These are phyloP conservation scores for Notodonta ziczac DNA, from an alignment of 2,888 invertebrate genomes.

Conservation along the genomic window DNA sequence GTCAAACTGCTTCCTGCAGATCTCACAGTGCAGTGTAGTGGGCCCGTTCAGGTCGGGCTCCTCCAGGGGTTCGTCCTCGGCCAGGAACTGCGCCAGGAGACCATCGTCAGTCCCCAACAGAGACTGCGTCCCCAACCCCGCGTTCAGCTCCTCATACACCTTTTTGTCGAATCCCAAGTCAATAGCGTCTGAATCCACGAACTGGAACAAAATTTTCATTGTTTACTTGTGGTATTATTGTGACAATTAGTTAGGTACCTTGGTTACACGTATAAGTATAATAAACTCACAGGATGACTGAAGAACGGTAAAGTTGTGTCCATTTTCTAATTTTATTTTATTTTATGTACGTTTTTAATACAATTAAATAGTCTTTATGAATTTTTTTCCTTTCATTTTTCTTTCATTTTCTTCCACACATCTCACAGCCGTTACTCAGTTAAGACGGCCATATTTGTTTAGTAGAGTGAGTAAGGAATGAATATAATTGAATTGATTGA, in stretches of 20 bases:
- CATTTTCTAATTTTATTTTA: slow-evolving; percentile 46
- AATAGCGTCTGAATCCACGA: slow-evolving; percentile 63
- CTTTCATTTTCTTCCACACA: no score
- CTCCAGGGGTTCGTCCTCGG: slow-evolving; percentile 71
- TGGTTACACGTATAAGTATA: neutral
- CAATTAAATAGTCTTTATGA: neutral
- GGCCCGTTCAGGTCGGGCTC: slow-evolving; percentile 77
- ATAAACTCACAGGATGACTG: slow-evolving; percentile 68
- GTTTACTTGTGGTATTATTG: neutral
- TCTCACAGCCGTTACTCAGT: no score
- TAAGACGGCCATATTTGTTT: no score
- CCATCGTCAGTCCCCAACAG: slow-evolving; percentile 63
- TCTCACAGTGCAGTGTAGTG: slow-evolving; percentile 74
- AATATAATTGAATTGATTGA: no score
- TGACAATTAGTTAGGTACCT: no score
- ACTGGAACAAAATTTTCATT: slow-evolving; percentile 46
- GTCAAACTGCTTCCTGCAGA: slow-evolving; percentile 75
- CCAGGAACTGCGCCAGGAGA: slow-evolving; percentile 72
- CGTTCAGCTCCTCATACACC: slow-evolving; percentile 59
- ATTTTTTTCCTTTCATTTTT: neutral
- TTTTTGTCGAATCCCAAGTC: slow-evolving; percentile 55
- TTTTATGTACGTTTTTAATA: neutral
- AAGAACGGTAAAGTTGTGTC: slow-evolving; percentile 70
- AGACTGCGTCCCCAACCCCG: slow-evolving; percentile 54
- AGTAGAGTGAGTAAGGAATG: no score